Evolutionary conservation across 2,888 invertebrate species (phyloP), one percentile per base, ranked within the genome.

Genomic region (Steinernema carpocapsae): DNA sequence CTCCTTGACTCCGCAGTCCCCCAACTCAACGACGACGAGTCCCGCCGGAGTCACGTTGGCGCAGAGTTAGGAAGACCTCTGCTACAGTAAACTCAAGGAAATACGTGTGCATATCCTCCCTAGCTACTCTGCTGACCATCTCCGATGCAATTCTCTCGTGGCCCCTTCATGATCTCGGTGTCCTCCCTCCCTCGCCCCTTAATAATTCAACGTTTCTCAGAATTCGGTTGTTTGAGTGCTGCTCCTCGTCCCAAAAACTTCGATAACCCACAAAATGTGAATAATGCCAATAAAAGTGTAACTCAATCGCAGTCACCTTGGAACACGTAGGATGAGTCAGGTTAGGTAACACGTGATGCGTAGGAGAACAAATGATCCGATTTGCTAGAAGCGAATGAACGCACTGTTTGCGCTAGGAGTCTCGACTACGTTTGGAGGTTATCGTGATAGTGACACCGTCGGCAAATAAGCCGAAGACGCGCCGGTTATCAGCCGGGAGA

Each of bases 1-100:
- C 17, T 76, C 79, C 26, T 82, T 82, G 70, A 82, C 81, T 52
- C 72, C 72, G 26, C 76, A 72, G 73, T 74, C 76, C 42, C 73
- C 71, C 22, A 78, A 78, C 56, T 71, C 74, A 24, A 74, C 74
- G 14, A 52, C 74, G 7, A 71, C 74, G 45, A 72, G 52, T 19
- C 56, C 74, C 0, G 32, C 59, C 32, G 26, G 22, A 7, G n/a
- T 48, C 48, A 19, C 48, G 32, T 26, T 64, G 64, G 64, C 64
- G 64, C 64, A 64, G 64, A 64, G 32, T 29, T 64, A 26, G 29
- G 64, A 37, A 37, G 37, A 37, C 64, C 29, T 26, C 48, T 19
- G 48, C 56, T 64, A 64, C 64, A 22, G 64, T 76, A 72, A 32
- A 46, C 52, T 71, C 45, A 24, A 48, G 46, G 73, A 26, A 56